These are phyloP conservation scores for Spongia lamella DNA, from an alignment of 37 sponge, comb jelly and placozoan genomes.

Conservation along the genomic window DNA sequence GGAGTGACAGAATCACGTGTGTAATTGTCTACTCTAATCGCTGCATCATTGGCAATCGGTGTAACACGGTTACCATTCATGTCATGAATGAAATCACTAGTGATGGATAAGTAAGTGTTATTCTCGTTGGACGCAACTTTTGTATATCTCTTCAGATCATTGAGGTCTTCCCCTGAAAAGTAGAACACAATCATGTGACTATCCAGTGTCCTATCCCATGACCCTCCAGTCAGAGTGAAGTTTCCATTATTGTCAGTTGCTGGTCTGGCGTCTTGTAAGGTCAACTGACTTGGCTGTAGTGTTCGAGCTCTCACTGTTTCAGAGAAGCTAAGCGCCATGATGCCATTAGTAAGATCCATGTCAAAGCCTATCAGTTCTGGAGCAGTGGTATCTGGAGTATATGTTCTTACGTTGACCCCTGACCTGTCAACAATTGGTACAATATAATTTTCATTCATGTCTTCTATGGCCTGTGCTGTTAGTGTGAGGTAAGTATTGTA, in stretches of 20 bases:
- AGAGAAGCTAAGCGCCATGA: constrained; percentile 65
- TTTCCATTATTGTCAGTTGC: background rate
- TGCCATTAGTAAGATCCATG: constrained; percentile 70
- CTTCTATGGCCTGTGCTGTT: constrained; percentile 29
- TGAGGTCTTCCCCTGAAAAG: constrained; percentile 67
- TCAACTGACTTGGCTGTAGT: constrained; percentile 50
- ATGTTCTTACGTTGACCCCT: constrained; percentile 28
- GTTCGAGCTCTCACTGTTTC: constrained; percentile 72
- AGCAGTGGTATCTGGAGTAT: constrained; percentile 71
- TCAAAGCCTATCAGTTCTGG: constrained; percentile 63
- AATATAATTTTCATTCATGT: constrained; percentile 70
- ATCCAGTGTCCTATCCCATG: constrained; percentile 2
- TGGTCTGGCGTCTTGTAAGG: constrained; percentile 25
- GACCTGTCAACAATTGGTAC: constrained; percentile 17
- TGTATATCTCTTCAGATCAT: constrained; percentile 62
- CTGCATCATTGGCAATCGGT: background rate
- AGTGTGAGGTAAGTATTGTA: constrained; percentile 65
- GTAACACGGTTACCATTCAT: constrained; percentile 52
- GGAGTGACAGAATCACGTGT: constrained; percentile 49
- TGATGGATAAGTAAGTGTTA: constrained; percentile 57
- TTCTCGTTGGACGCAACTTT: constrained; percentile 50
- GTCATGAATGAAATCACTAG: constrained; percentile 51
- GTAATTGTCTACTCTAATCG: constrained; percentile 16
- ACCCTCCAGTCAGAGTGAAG: constrained; percentile 70
- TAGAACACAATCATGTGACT: constrained; percentile 33